phyloP scores from a whole-genome alignment of 1,140 invertebrate genomes.

The Drosophila tropicalis region DNA sequence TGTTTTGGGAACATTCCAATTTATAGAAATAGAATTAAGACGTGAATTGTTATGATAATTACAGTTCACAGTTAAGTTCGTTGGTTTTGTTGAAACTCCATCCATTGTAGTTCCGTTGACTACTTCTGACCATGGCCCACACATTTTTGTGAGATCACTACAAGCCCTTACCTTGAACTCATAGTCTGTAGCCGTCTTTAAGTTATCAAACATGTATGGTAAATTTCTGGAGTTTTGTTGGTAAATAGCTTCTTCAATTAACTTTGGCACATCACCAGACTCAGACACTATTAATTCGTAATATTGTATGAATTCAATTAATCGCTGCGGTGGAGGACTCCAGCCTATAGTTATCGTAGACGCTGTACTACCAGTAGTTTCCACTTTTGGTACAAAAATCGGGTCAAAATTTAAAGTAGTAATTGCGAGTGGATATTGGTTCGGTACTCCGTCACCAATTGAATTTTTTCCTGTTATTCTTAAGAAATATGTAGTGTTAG shows the following conservation, averaged over 20 bases:
- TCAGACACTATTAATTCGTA: slow-evolving; percentile 88
- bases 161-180: slow-evolving; percentile 90
- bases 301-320: slow-evolving; percentile 90
- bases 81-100: slow-evolving; percentile 86
- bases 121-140: slow-evolving; percentile 89
- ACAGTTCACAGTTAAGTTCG: slow-evolving; percentile 86
- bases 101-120: slow-evolving; percentile 92
- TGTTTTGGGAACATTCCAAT: slow-evolving; percentile 88
- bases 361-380: slow-evolving; percentile 90
- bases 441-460: slow-evolving; percentile 83
- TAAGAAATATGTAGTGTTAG: slow-evolving; percentile 86
- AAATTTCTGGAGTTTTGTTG: slow-evolving; percentile 86
- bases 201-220: slow-evolving; percentile 90
- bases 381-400: slow-evolving; percentile 89
- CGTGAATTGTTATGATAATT: slow-evolving; percentile 87
- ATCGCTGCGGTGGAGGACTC: slow-evolving; percentile 86
- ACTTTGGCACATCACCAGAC: slow-evolving; percentile 85
- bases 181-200: slow-evolving; percentile 90
- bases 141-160: slow-evolving; percentile 89
- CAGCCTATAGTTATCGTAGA: slow-evolving; percentile 91
- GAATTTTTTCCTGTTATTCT: slow-evolving; percentile 85
- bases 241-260: slow-evolving; percentile 86
- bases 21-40: slow-evolving; percentile 86
- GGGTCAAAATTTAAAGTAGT: slow-evolving; percentile 89
- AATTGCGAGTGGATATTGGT: slow-evolving; percentile 84